A percentile compares a stretch with the other conserved stretches of the same genome.
Evolutionary conservation across 2,888 invertebrate genomes (phyloP).

Genomic region (Cheilosia vernalis): DNA sequence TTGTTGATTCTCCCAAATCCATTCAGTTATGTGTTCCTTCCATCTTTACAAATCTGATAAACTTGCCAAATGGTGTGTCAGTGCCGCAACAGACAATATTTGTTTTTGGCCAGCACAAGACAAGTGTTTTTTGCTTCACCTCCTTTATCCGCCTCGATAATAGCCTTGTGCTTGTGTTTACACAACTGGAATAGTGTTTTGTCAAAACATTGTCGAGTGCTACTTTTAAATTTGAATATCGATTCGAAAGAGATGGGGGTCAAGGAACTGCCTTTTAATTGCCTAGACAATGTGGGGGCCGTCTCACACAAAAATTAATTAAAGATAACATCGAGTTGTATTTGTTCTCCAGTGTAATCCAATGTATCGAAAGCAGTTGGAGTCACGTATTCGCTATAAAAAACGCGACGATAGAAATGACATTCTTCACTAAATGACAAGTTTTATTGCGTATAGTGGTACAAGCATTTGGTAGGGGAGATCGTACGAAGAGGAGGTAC

Average conservation of each 20-base stretch:
- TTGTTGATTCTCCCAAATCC: slow-evolving; percentile 16
- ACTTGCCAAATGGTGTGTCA: slow-evolving; percentile 30
- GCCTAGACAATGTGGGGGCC: slow-evolving; percentile 53
- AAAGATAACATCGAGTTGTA: slow-evolving; percentile 13
- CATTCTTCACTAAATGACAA: slow-evolving; percentile 31
- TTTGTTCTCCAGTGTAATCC: slow-evolving; percentile 14
- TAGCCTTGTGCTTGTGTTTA: slow-evolving; percentile 5
- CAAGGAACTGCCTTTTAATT: slow-evolving; percentile 44
- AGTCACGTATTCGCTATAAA: slow-evolving; percentile 61
- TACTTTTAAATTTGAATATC: slow-evolving; percentile 51
- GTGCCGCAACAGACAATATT: slow-evolving; percentile 37
- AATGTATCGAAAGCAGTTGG: slow-evolving; percentile 10
- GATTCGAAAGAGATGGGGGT: slow-evolving; percentile 33
- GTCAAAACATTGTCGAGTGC: slow-evolving; percentile 39
- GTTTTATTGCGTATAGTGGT: slow-evolving; percentile 1
- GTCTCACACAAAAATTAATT: slow-evolving; percentile 6
- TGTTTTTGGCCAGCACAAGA: slow-evolving; percentile 20
- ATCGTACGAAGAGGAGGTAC: background rate
- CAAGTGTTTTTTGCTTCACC: slow-evolving; percentile 31
- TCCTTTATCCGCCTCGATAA: background rate
- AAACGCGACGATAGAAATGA: slow-evolving; percentile 21
- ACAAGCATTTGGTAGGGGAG: background rate
- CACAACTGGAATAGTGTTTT: slow-evolving; percentile 38
- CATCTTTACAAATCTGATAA: slow-evolving; percentile 47
- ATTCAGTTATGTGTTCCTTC: slow-evolving; percentile 26